Conservation (phyloP, 1,140 invertebrate species). For the Drosophila tristis region DNA sequence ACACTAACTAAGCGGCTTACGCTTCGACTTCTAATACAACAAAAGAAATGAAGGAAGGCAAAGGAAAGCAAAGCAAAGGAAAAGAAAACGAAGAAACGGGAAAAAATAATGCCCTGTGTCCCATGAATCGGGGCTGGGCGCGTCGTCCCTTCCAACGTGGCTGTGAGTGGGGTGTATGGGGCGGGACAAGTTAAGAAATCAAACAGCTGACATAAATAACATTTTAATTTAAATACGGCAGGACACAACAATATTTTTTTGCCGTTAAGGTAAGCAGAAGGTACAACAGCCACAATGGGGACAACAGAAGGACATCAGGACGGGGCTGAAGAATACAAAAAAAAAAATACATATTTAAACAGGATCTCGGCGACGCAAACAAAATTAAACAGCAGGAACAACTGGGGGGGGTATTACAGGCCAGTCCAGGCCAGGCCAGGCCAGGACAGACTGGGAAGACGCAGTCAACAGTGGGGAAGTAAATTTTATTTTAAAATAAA, state of each 20-base stretch:
- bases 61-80: conserved; percentile 22
- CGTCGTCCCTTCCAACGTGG: neutral
- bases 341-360: conserved; percentile 78
- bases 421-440: too few species aligned
- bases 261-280: conserved; percentile 78
- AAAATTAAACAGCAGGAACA: conserved; percentile 76
- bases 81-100: conserved; percentile 43
- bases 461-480: conserved; percentile 67
- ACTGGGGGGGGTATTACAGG: conserved; percentile 23
- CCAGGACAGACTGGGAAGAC: conserved; percentile 1
- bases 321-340: conserved; percentile 20
- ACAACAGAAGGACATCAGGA: conserved; percentile 38
- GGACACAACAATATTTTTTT: conserved; percentile 77
- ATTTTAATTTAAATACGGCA: conserved; percentile 83
- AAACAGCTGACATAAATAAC: conserved; percentile 83
- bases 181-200: conserved; percentile 74
- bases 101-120: conserved; percentile 57
- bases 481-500: conserved; percentile 83
- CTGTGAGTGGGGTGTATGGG: conserved; percentile 5
- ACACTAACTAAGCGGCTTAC: conserved; percentile 79
- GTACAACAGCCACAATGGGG: conserved; percentile 53
- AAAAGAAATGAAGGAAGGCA: conserved; percentile 18
- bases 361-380: conserved; percentile 69
- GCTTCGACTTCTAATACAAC: conserved; percentile 62
- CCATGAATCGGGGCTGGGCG: conserved; percentile 3